phyloP scores from a whole-genome alignment of 2,888 invertebrate genomes.

The Alloscopus bannaensis region DNA sequence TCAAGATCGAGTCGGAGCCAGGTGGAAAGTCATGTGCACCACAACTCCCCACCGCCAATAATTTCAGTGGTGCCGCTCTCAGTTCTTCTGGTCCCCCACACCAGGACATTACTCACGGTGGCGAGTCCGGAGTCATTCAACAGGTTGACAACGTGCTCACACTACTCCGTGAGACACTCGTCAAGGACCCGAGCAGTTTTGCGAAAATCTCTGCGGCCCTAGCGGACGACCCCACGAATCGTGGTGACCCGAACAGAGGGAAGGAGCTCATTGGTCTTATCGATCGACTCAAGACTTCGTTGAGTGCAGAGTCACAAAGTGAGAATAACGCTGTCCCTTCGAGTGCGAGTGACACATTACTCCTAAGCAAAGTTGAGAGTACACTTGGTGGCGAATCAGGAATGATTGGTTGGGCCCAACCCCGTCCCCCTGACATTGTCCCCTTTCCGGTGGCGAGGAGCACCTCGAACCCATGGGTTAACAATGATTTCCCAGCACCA shows the following conservation, averaged over 20 bases:
- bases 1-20: constrained; percentile 75
- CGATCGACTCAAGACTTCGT: constrained; percentile 81
- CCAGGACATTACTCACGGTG: no score
- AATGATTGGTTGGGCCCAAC: constrained; percentile 46
- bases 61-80: neutral
- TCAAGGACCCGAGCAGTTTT: constrained; percentile 74
- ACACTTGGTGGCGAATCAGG: constrained; percentile 1
- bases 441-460: constrained; percentile 43
- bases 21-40: neutral
- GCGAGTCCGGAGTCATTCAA: constrained; percentile 79
- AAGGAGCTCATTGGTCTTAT: constrained; percentile 83
- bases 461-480: constrained; percentile 54
- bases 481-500: constrained; percentile 27
- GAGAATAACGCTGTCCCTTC: constrained; percentile 59
- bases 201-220: no score
- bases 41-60: neutral
- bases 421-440: constrained; percentile 33
- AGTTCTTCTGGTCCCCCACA: neutral
- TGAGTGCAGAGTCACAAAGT: constrained; percentile 74
- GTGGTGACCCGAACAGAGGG: constrained; percentile 77
- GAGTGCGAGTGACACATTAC: neutral
- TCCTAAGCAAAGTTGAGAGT: neutral
- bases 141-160: constrained; percentile 87
- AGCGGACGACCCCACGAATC: constrained; percentile 42
- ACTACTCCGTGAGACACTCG: constrained; percentile 84